Evolutionary conservation across 1,140 invertebrate species (phyloP).

Genomic region (Andrena cerasifolii): DNA sequence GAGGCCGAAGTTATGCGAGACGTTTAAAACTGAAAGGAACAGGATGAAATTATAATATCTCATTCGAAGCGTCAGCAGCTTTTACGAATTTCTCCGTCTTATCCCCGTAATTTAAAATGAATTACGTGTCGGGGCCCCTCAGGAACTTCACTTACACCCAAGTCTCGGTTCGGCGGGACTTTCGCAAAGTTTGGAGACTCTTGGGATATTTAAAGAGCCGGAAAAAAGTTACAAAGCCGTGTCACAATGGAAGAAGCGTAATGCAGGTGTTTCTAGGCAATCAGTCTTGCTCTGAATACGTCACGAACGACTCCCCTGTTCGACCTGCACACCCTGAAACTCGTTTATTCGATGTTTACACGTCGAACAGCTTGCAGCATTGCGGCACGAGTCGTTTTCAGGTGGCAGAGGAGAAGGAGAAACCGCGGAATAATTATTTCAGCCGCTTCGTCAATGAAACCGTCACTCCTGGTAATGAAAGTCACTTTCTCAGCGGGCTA

Average conservation of each 20-base stretch:
- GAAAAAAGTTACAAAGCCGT: neutral
- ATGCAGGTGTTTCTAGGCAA: neutral
- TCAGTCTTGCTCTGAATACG: neutral
- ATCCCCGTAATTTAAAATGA: neutral
- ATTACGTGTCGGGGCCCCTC: neutral
- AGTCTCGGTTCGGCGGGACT: neutral
- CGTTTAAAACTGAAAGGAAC: neutral
- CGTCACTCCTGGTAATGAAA: slow-evolving; percentile 10
- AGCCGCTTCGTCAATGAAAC: neutral
- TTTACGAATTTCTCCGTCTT: neutral
- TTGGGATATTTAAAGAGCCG: neutral
- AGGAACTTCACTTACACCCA: no score
- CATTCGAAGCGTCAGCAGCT: neutral
- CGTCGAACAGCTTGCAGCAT: neutral
- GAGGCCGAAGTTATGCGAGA: no score
- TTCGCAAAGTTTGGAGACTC: neutral
- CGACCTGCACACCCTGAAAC: neutral
- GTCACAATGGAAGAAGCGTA: neutral
- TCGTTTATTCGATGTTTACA: neutral
- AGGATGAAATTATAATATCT: neutral
- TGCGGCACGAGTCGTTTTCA: neutral
- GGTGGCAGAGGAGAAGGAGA: rapidly evolving
- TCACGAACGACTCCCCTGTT: neutral
- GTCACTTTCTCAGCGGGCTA: neutral
- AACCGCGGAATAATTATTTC: slow-evolving; percentile 12